These are phyloP conservation scores for Patagioenas fasciata DNA, from an alignment of 2,113 vertebrate species.

Conservation along the genomic window DNA sequence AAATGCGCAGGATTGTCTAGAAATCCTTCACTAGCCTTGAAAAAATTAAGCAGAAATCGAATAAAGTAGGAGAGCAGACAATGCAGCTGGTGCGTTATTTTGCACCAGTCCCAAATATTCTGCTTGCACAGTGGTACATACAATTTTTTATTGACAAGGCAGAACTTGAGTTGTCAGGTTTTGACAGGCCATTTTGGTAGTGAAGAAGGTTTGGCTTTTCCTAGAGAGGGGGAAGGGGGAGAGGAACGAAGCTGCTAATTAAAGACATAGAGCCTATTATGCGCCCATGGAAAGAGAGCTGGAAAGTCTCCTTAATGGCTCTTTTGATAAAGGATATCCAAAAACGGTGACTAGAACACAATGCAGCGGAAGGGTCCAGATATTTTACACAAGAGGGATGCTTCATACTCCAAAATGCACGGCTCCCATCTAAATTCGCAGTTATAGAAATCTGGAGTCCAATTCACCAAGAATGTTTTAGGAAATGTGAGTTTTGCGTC, in stretches of 20 bases:
- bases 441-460: neutral
- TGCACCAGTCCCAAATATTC: conserved; percentile 60
- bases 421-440: neutral
- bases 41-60: conserved; percentile 42
- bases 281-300: neutral
- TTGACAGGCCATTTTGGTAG: conserved; percentile 68
- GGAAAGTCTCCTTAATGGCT: neutral
- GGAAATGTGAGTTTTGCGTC: neutral
- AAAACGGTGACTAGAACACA: neutral
- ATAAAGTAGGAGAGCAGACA: conserved; percentile 49
- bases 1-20: conserved; percentile 8
- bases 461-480: neutral
- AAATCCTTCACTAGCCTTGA: conserved; percentile 53
- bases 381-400: neutral
- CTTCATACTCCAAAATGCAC: neutral
- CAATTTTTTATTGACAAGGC: conserved; percentile 66
- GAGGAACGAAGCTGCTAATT: conserved; percentile 59
- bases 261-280: conserved; percentile 52
- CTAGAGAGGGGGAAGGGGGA: conserved; percentile 58
- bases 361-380: neutral
- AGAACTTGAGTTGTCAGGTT: conserved; percentile 67
- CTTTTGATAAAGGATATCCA: neutral
- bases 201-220: conserved; percentile 65
- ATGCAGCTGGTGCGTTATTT: conserved; percentile 63
- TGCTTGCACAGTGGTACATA: conserved; percentile 42